Evolutionary conservation across 2,797 vertebrate genomes (phyloP), one percentile per base, ranked within the genome.

Genomic region (Heterohyrax brucei): DNA sequence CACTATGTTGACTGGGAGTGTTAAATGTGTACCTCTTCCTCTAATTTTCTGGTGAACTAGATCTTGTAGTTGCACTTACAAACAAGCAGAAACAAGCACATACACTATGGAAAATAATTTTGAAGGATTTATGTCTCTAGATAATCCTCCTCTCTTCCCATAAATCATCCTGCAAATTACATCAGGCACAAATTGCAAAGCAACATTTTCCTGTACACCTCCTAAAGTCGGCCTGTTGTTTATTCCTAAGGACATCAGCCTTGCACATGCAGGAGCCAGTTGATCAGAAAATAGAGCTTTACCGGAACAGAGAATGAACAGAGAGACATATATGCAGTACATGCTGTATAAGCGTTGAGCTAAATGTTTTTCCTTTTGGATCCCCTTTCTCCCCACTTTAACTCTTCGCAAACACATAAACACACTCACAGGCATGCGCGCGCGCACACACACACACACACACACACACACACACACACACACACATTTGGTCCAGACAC

Each of bases 281-380:
- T 93, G 59, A 62, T 19, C 28, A 93, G 92, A 96, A 97, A 93
- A 93, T 3, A 97, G 78, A 78, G 84, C 81, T 96, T 95, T 96
- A 97, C 94, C 75, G 0, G 88, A 96, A 89, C 90, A 93, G 95
- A 96, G 96, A 97, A 97, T 95, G 96, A 97, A 97, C 96, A 97
- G 97, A 97, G 87, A 19, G 81, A 96, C 1, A 88, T 28, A 10
- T 0, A 13, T 83, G 82, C 39, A 96, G 91, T 91, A 83, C 0
- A 10, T 81, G 77, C n/a, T 96, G 90, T 92, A 87, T 68, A 92
- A 96, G 75, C 83, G 91, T 79, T 94, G 94, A 97, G 93, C 96
- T 83, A 93, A 97, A 66, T 14, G 5, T 26, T 91, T 86, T 95
- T 94, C 75, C 61, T 80, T 93, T 75, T 87, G 66, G 88, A 93